Conservation (phyloP, 2,797 vertebrate species). For the Gallinago nigripennis region DNA sequence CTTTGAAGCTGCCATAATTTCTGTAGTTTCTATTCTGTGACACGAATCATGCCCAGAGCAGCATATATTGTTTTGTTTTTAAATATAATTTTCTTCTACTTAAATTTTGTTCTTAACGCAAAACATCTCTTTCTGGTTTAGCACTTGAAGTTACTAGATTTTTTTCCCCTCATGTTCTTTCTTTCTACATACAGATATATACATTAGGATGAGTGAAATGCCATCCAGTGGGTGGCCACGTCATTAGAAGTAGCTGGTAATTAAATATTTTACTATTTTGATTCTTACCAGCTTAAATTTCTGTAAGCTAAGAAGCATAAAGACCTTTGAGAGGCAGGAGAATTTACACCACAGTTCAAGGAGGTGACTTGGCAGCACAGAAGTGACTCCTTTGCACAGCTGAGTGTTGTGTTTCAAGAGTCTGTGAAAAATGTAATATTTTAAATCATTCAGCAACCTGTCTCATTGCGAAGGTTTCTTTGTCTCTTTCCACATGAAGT, state of each 20-base stretch:
- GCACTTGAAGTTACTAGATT: neutral
- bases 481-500: neutral
- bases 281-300: slow-evolving; percentile 29
- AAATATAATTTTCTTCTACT: neutral
- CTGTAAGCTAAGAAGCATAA: neutral
- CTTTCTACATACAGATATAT: neutral
- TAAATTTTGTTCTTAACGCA: neutral
- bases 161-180: neutral
- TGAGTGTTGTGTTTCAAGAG: neutral
- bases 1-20: neutral
- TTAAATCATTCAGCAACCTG: neutral
- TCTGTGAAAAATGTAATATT: neutral
- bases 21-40: neutral
- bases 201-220: neutral
- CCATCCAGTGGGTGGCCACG: neutral
- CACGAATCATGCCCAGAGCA: neutral
- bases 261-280: slow-evolving; percentile 23
- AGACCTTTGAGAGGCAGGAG: neutral
- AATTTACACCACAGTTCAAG: neutral
- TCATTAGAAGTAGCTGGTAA: slow-evolving; percentile 2
- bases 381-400: neutral
- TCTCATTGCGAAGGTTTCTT: neutral
- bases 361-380: slow-evolving; percentile 8
- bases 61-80: neutral
- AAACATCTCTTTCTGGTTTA: neutral